phyloP scores from a whole-genome alignment of 1,140 invertebrate genomes.

The Tenebrio molitor region DNA sequence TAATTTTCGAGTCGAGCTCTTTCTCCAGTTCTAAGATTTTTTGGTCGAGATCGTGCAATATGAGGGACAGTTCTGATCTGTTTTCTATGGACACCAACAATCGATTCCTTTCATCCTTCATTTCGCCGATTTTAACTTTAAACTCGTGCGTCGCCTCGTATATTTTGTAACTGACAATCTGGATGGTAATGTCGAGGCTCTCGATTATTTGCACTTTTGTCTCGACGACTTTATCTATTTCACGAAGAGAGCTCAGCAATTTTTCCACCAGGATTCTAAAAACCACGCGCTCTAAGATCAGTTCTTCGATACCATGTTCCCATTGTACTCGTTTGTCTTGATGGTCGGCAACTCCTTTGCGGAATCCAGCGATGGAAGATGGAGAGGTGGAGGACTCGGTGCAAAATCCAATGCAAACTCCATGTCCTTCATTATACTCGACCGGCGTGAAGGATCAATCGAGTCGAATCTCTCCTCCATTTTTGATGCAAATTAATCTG shows the following conservation, averaged over 20 bases:
- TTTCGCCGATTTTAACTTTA: constrained; percentile 37
- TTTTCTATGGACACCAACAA: constrained; percentile 21
- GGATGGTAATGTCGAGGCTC: constrained; percentile 51
- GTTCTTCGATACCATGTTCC: not conserved
- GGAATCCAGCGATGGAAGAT: no score
- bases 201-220: constrained; percentile 35
- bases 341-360: no score
- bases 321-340: not conserved
- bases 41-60: constrained; percentile 49
- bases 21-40: constrained; percentile 51
- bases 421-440: no score
- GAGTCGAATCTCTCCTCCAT: no score
- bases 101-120: constrained; percentile 42
- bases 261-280: constrained; percentile 3
- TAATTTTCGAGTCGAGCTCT: constrained; percentile 51
- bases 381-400: no score
- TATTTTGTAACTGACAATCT: constrained; percentile 54
- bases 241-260: not conserved
- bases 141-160: constrained; percentile 53
- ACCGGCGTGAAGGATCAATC: no score
- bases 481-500: no score
- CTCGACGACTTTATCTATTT: not conserved
- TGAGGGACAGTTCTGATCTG: constrained; percentile 39
- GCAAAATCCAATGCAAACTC: no score
- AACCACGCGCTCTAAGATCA: not conserved